phyloP scores from a whole-genome alignment of 92 coral and sea anemone species.

The Zoanthus solanderi region DNA sequence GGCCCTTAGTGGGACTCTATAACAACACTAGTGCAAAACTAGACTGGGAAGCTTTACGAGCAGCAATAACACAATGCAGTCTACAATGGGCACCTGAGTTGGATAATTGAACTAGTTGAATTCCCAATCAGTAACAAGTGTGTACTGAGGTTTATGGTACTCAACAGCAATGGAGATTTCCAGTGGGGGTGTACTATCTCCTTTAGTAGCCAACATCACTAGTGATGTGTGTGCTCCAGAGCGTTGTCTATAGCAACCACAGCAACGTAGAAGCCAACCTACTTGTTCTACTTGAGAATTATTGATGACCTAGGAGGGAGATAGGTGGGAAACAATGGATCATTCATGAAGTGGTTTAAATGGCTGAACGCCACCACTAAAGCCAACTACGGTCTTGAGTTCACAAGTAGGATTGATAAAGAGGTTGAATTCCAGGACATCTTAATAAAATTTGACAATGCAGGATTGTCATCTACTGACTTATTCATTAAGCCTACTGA shows the following conservation, averaged over 20 bases:
- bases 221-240: slow-evolving; percentile 4
- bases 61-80: background rate
- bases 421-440: slow-evolving; percentile 27
- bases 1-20: too few species aligned
- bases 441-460: slow-evolving; percentile 25
- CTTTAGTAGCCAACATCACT: background rate
- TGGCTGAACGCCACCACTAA: slow-evolving; percentile 19
- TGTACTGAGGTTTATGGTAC: slow-evolving; percentile 13
- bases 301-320: slow-evolving; percentile 9
- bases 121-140: background rate
- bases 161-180: slow-evolving; percentile 12
- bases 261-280: background rate
- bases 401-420: slow-evolving; percentile 25
- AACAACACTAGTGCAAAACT: too few species aligned
- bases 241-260: slow-evolving; percentile 1
- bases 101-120: slow-evolving; percentile 5
- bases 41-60: slow-evolving; percentile 4
- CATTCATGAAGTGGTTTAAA: background rate
- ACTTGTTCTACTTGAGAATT: slow-evolving; percentile 18
- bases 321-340: slow-evolving; percentile 5
- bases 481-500: slow-evolving; percentile 29
- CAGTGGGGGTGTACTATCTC: slow-evolving; percentile 16
- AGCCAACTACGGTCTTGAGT: slow-evolving; percentile 11
- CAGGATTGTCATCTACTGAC: slow-evolving; percentile 8
- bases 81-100: slow-evolving; percentile 13